These are phyloP conservation scores for Dipodomys merriami DNA, from an alignment of 2,113 vertebrate species.

Conservation along the genomic window DNA sequence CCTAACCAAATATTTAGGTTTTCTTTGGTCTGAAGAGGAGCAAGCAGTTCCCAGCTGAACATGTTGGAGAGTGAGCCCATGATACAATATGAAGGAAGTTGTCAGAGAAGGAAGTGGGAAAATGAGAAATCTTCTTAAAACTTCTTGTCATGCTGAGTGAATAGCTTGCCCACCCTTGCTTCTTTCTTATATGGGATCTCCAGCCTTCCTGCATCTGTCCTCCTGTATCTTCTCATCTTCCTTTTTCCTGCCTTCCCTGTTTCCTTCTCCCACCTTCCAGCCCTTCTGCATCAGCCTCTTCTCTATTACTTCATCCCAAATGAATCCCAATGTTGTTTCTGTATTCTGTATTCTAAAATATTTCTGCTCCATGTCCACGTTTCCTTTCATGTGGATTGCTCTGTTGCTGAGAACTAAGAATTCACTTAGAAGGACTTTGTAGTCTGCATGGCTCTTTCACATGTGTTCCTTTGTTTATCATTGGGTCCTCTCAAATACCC, in stretches of 20 bases:
- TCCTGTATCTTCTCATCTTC: no score
- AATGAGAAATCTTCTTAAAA: background rate
- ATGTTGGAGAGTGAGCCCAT: background rate
- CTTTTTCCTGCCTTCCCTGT: background rate
- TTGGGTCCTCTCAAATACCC: background rate
- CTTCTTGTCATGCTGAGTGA: background rate
- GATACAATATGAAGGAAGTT: background rate
- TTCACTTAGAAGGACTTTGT: background rate
- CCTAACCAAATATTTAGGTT: background rate
- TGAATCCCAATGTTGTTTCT: background rate
- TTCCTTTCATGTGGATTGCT: background rate
- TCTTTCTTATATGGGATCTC: no score
- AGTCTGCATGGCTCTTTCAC: background rate
- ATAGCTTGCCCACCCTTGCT: background rate
- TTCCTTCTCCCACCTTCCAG: background rate
- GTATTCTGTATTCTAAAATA: background rate
- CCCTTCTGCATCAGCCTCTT: background rate
- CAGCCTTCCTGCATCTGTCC: no score
- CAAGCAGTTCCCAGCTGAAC: background rate
- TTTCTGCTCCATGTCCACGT: background rate
- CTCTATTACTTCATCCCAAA: background rate
- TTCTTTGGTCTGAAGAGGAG: slow-evolving; percentile 2
- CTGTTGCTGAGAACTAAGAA: slow-evolving; percentile 6
- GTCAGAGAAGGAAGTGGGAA: background rate
- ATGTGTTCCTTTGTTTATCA: background rate